Evolutionary conservation across 2,888 invertebrate genomes (phyloP), one percentile per base, ranked within the genome.

Genomic region (Erpobdella octoculata): DNA sequence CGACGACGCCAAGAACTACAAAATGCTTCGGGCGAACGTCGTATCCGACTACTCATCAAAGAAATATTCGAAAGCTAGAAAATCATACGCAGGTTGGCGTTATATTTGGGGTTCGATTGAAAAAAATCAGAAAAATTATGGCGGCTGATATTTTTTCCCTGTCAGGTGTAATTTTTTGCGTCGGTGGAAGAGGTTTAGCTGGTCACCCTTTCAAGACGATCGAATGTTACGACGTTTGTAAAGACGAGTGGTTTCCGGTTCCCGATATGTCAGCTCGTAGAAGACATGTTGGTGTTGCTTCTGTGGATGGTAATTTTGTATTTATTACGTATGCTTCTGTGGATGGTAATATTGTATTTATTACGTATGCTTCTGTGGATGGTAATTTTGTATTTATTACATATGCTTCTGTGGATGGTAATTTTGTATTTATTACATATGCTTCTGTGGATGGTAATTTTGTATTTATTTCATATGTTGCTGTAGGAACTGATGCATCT

Each of bases 211-310:
- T 84, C 78, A 80, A 82, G 67, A 79, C 79, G 48, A 82, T 82
- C 38, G 85, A 86, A 74, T 84, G 84, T 58, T 86, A 84, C 76
- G 84, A 85, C 76, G 79, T 82, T 67, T 79, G 84, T 66, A 79
- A 80, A 69, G 80, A 85, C 75, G 76, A 77, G 28, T 62, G 62
- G 62, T 62, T 62, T 62, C 78, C 80, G 38, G 80, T 85, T 5
- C 78, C 83, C 0, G 84, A 85, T 73, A 85, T 85, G 85, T 81
- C 80, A 73, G 82, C 81, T 18, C 76, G 81, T 59, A 75, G 85
- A 68, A 78, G 85, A 58, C 85, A 85, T 78, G 85, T 85, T 21
- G 85, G 85, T 9, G 84, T 85, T 9, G 83, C 84, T 64, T 80
- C 83, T 48, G 80, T 81, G 6, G 78, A 80, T 78, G 81, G 81